Percentiles rank a stretch among this genome's conserved stretches.
phyloP scores from a whole-genome alignment of 1,140 invertebrate genomes.

The Listronotus bonariensis region DNA sequence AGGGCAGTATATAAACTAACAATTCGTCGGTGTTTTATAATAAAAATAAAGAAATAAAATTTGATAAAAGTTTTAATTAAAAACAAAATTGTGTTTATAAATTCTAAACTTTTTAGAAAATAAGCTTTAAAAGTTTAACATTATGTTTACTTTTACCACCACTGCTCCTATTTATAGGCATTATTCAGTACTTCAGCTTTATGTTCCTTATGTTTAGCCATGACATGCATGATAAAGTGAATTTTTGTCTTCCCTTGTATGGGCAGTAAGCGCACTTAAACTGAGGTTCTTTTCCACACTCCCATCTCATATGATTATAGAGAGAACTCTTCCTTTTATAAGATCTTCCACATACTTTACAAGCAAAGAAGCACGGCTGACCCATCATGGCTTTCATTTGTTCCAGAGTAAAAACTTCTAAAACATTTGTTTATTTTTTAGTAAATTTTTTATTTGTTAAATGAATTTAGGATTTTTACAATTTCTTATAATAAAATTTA shows the following conservation, averaged over 20 bases:
- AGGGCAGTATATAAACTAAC: no score
- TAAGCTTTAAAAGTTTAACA: no score
- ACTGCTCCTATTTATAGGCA: conserved; percentile 24
- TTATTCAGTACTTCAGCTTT: conserved; percentile 35
- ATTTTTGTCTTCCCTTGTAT: conserved; percentile 51
- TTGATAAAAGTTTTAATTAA: no score
- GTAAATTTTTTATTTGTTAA: no score
- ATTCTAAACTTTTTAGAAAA: no score
- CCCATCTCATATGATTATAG: conserved; percentile 61
- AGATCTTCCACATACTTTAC: conserved; percentile 39
- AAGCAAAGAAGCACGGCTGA: conserved; percentile 22
- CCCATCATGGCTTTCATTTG: conserved; percentile 35
- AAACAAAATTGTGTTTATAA: no score
- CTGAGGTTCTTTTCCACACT: conserved; percentile 63
- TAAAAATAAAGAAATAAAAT: no score
- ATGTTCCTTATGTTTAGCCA: conserved; percentile 44
- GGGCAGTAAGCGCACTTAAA: conserved; percentile 63
- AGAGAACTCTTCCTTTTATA: conserved; percentile 56
- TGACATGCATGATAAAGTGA: conserved; percentile 49
- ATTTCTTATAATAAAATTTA: no score
- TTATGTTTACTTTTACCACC: no score
- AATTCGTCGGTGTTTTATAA: no score
- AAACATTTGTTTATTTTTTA: conserved; percentile 3
- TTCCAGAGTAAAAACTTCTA: conserved; percentile 30
- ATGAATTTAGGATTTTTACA: no score